Base-by-base conservation (phyloP, 1,140 invertebrate genomes). In the Melipona quadrifasciata region DNA sequence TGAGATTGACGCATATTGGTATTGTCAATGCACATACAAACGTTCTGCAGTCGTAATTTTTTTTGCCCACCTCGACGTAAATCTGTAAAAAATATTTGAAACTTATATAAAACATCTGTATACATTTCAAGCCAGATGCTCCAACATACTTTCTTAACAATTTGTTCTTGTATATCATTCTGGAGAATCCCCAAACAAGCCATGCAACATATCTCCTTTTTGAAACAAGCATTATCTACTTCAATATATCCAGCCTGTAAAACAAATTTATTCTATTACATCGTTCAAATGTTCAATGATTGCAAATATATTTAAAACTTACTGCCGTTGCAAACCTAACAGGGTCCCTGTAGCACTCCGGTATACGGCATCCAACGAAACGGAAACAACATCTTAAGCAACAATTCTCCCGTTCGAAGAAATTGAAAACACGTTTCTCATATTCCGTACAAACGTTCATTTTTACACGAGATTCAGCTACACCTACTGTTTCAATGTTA, bases 161-260 rank as follows among this genome's bases (percentile, higher is more conserved):
- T 87, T 58, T 91, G 88, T 80, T 95, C 89, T 82, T 95, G 92
- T 82, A 93, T 92, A 14, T 93, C 88, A 82, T 95, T 89, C 82
- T 97, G 95, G 39, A 97, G 95, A n/a, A 97, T 93, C 64, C 96
- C 96, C 61, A 97, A 89, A 92, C 97, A 97, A 16, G 94, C 93
- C 0, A 95, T 87, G 89, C 97, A 97, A 11, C 94, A 85, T 86
- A 93, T 92, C 4, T 87, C 58, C 61, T 95, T 94, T n/a, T 88
- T 27, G 10, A 27, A 55, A 31, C 16, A 16, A 16, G 16, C 57
- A 75, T 93, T 91, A 47, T 86, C 80, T 12, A 27, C 31, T 70
- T 89, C 87, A 14, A 90, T 86, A 81, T 90, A 92, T 31, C 84
- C 88, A n/a, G 92, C 68, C 93, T 94, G 53, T 17, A 90, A 24